Conservation (phyloP, 2,888 invertebrate genomes). For the Pyrocoelia pectoralis region DNA sequence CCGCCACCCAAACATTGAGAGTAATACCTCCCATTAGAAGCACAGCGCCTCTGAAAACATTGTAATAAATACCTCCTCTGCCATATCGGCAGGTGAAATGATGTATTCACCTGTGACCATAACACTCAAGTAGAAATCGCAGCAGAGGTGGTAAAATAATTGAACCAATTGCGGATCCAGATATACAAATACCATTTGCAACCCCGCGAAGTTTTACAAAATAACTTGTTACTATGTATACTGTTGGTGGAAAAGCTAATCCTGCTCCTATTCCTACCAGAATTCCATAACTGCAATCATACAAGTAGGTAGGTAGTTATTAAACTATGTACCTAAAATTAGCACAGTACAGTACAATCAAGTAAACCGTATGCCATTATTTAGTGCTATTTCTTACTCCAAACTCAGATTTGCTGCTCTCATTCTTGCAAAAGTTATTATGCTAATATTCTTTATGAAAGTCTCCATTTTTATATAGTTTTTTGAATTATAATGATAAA, state of each 20-base stretch:
- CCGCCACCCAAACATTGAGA: slow-evolving; percentile 85
- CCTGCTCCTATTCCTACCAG: slow-evolving; percentile 86
- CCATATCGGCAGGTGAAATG: slow-evolving; percentile 31
- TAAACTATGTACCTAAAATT: too few species aligned
- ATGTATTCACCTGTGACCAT: slow-evolving; percentile 73
- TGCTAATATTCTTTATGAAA: too few species aligned
- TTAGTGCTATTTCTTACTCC: too few species aligned
- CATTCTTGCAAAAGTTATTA: too few species aligned
- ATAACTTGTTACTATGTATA: slow-evolving; percentile 89
- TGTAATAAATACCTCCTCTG: slow-evolving; percentile 36
- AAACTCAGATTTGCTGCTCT: too few species aligned
- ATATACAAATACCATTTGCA: slow-evolving; percentile 89
- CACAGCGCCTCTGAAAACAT: slow-evolving; percentile 74
- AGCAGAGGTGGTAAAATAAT: slow-evolving; percentile 84
- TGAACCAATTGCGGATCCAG: slow-evolving; percentile 86
- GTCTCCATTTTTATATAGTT: too few species aligned
- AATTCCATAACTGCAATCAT: slow-evolving; percentile 74
- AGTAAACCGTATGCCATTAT: too few species aligned
- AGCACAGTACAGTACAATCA: too few species aligned
- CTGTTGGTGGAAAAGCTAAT: slow-evolving; percentile 86
- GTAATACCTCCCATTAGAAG: slow-evolving; percentile 83
- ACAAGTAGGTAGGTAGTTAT: background rate
- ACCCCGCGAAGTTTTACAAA: slow-evolving; percentile 80
- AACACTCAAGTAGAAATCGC: slow-evolving; percentile 72
- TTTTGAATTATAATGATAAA: too few species aligned